phyloP scores from a whole-genome alignment of 2,888 invertebrate species.

The Dexiosoma caninum region DNA sequence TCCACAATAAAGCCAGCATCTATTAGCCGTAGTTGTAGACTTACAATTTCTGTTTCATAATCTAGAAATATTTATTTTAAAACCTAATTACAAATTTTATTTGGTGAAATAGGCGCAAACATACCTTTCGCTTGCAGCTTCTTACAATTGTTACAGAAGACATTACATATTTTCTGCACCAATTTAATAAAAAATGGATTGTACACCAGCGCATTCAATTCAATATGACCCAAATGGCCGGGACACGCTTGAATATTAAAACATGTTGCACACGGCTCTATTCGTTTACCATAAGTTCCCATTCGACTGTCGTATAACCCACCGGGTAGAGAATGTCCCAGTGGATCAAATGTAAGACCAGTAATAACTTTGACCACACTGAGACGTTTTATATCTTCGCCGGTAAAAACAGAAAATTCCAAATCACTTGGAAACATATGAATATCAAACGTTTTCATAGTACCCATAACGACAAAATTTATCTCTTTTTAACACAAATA shows the following conservation, averaged over 20 bases:
- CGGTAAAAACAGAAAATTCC: constrained; percentile 85
- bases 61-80: constrained; percentile 72
- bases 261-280: constrained; percentile 90
- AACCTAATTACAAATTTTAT: too few relatives aligned
- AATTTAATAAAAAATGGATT: constrained; percentile 93
- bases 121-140: constrained; percentile 84
- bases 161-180: constrained; percentile 83
- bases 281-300: constrained; percentile 79
- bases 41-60: constrained; percentile 74
- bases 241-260: constrained; percentile 84
- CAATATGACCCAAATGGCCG: constrained; percentile 97
- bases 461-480: too few relatives aligned
- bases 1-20: constrained; percentile 86
- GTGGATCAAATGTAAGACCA: constrained; percentile 86
- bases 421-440: constrained; percentile 76
- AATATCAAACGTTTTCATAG: constrained; percentile 66
- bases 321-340: constrained; percentile 88
- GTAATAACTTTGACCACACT: constrained; percentile 90
- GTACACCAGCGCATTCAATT: constrained; percentile 90
- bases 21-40: constrained; percentile 84
- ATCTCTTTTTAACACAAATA: too few relatives aligned
- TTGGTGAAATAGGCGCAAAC: too few relatives aligned
- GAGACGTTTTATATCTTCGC: constrained; percentile 87
- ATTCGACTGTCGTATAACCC: constrained; percentile 94
- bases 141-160: constrained; percentile 85